phyloP scores from a whole-genome alignment of 1,140 invertebrate species.

The Lepeophtheirus salmonis region DNA sequence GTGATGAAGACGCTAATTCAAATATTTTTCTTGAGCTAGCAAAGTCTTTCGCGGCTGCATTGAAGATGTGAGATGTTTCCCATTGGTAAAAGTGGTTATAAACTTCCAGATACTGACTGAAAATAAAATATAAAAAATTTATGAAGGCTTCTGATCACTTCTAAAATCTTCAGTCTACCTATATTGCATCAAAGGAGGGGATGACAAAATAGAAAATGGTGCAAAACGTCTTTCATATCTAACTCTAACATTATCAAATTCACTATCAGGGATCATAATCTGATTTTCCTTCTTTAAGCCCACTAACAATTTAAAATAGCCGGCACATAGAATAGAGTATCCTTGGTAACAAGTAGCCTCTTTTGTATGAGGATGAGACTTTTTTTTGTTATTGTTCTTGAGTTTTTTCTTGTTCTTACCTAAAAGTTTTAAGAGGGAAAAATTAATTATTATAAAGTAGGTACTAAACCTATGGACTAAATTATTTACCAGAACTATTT shows the following conservation, averaged over 20 bases:
- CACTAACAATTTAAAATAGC: conserved; percentile 71
- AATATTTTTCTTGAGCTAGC: not conserved
- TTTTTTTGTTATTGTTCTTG: conserved; percentile 39
- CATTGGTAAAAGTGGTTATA: conserved; percentile 2
- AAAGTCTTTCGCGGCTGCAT: conserved; percentile 4
- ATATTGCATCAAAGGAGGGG: conserved; percentile 40
- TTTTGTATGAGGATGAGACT: conserved; percentile 48
- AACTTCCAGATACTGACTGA: conserved; percentile 1
- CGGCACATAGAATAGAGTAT: conserved; percentile 77
- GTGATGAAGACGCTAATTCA: not conserved
- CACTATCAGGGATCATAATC: conserved; percentile 51
- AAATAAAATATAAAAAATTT: not conserved
- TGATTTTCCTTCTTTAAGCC: conserved; percentile 48
- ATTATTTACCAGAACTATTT: conserved; percentile 22
- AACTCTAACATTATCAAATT: conserved; percentile 82
- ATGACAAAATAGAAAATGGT: conserved; percentile 62
- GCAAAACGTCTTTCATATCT: conserved; percentile 82
- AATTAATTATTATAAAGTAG: not conserved
- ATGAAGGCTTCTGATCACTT: not conserved
- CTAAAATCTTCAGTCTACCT: not conserved
- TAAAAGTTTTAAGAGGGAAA: not conserved
- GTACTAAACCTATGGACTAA: conserved; percentile 19
- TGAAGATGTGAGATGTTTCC: not conserved
- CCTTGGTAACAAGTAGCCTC: conserved; percentile 73
- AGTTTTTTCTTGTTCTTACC: conserved; percentile 27